These are phyloP conservation scores for Graptemys geographica DNA, from an alignment of 2,797 vertebrate species.

Conservation along the genomic window DNA sequence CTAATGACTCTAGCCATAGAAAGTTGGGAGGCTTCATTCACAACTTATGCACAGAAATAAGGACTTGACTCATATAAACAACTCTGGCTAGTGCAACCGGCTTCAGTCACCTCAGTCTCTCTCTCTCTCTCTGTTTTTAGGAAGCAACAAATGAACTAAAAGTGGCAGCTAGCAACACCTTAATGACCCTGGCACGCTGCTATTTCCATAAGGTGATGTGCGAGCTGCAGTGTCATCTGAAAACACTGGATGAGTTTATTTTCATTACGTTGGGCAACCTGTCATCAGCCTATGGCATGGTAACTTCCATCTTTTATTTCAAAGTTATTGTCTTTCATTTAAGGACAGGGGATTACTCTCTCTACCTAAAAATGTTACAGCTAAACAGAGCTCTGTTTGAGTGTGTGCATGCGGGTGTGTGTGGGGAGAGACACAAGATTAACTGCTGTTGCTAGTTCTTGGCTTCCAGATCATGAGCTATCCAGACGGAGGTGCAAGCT, in stretches of 20 bases:
- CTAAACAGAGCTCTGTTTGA: too few relatives aligned
- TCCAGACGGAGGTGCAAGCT: too few relatives aligned
- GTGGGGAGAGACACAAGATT: too few relatives aligned
- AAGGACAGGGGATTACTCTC: too few relatives aligned
- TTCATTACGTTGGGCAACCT: conserved; percentile 64
- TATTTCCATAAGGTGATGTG: conserved; percentile 71
- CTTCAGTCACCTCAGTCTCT: background rate
- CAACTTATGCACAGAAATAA: background rate
- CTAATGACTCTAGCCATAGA: background rate
- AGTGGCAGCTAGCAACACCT: conserved; percentile 62
- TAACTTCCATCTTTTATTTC: background rate
- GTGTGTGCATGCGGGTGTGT: too few relatives aligned
- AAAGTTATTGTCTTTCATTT: too few relatives aligned
- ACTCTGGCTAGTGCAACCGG: background rate
- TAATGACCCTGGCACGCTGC: conserved; percentile 65
- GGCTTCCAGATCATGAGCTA: too few relatives aligned
- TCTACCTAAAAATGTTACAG: too few relatives aligned
- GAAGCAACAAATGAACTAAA: conserved; percentile 34
- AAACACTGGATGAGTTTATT: conserved; percentile 60
- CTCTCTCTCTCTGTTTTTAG: background rate
- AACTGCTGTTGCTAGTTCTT: too few relatives aligned
- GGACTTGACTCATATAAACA: background rate
- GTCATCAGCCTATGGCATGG: conserved; percentile 52
- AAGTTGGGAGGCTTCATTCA: background rate
- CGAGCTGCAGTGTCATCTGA: conserved; percentile 63